Percentiles rank a stretch among this genome's conserved stretches.
Evolutionary conservation across 2,113 vertebrate species (phyloP).

Genomic region (Trochalopteron elliotii): DNA sequence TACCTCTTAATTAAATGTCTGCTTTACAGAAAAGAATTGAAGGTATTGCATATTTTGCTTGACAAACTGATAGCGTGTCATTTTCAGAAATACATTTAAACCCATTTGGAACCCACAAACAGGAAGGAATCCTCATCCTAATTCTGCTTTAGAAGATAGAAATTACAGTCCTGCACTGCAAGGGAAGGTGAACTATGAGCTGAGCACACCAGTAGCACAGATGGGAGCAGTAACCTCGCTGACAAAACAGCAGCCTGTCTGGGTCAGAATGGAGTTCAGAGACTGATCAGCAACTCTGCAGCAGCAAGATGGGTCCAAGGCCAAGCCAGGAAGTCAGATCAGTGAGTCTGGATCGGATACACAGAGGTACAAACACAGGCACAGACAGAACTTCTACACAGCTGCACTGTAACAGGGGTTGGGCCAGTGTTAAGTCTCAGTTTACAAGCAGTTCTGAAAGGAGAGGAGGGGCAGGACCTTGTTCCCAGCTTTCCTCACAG

Average conservation of each 20-base stretch:
- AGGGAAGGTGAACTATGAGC: not conserved
- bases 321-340: not conserved
- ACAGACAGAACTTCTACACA: not conserved
- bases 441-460: not conserved
- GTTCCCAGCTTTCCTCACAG: not conserved
- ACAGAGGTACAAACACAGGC: rapidly evolving
- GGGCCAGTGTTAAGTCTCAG: not conserved
- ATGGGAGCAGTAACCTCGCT: not conserved
- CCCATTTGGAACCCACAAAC: not conserved
- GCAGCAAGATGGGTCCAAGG: rapidly evolving
- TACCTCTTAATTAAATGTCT: not conserved
- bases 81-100: not conserved
- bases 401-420: rapidly evolving
- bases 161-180: not conserved
- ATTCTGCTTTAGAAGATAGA: not conserved
- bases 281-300: not conserved
- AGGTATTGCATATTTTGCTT: not conserved
- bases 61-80: not conserved
- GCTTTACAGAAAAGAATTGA: not conserved
- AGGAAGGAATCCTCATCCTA: not conserved
- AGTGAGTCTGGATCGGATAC: rapidly evolving
- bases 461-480: not conserved
- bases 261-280: not conserved
- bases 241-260: not conserved
- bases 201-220: rapidly evolving